Evolutionary conservation across 1,140 invertebrate genomes (phyloP).

Genomic region (Ectropis grisescens): DNA sequence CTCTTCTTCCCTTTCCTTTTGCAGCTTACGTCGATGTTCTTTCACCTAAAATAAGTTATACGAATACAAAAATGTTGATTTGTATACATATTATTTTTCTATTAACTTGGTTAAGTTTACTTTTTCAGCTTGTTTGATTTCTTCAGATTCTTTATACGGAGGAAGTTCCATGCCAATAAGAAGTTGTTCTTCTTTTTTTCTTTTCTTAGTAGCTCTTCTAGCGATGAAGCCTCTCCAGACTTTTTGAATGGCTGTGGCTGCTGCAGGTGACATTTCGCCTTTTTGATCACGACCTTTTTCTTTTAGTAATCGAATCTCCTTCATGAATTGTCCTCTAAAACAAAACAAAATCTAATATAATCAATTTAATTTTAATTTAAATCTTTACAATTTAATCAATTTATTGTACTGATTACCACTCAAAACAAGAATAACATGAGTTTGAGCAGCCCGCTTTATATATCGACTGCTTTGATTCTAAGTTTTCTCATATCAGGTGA

Average conservation of each 20-base stretch:
- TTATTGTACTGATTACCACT: neutral
- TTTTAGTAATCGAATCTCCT: constrained; percentile 85
- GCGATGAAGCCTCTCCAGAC: constrained; percentile 86
- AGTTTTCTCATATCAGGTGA: neutral
- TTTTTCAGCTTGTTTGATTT: constrained; percentile 55
- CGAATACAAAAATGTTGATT: too few species aligned
- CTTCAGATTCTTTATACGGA: constrained; percentile 52
- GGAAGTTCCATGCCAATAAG: constrained; percentile 83
- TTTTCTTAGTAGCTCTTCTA: constrained; percentile 75
- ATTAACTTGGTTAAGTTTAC: constrained; percentile 26
- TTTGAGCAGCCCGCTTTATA: too few species aligned
- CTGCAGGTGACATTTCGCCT: constrained; percentile 70
- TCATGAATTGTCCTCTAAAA: constrained; percentile 88
- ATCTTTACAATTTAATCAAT: constrained; percentile 1
- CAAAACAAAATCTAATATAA: too few species aligned
- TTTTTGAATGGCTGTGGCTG: constrained; percentile 85
- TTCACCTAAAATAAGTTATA: constrained; percentile 50
- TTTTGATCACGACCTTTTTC: constrained; percentile 77
- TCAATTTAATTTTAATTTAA: too few species aligned
- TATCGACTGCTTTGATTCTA: too few species aligned
- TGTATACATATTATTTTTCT: too few species aligned
- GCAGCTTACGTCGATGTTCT: constrained; percentile 72
- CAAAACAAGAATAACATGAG: too few species aligned
- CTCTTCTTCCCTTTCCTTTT: constrained; percentile 72
- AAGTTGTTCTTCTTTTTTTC: constrained; percentile 86